A percentile compares a stretch with the other conserved stretches of the same genome.
Conservation (phyloP, 2,113 vertebrate species). For the Glaucidium brasilianum region DNA sequence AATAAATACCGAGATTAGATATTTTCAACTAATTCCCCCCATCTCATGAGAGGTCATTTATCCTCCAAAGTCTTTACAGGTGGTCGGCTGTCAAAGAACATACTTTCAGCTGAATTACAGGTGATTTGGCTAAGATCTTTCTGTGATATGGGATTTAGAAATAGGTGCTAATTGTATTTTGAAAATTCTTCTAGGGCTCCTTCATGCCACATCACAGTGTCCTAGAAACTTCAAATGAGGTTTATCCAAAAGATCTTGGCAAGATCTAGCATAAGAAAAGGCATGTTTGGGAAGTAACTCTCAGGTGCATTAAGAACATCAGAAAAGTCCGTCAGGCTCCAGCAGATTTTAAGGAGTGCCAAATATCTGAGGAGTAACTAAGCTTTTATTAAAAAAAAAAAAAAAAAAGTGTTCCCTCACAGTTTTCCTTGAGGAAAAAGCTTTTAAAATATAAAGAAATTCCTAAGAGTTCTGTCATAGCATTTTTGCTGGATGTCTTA, state of each 20-base stretch:
- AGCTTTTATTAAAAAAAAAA: neutral
- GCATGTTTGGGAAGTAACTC: conserved; percentile 42
- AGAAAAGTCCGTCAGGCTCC: conserved; percentile 19
- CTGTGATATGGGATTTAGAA: neutral
- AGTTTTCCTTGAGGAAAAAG: neutral
- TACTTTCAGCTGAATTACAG: conserved; percentile 12
- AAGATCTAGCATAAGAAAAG: conserved; percentile 21
- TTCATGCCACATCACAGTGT: neutral
- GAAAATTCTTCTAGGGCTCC: conserved; percentile 22
- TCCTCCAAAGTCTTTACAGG: conserved; percentile 10
- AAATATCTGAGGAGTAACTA: neutral
- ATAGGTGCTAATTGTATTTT: conserved; percentile 6
- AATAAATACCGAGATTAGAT: neutral
- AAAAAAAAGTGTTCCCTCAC: neutral
- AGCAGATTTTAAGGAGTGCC: conserved; percentile 38
- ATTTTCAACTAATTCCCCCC: neutral
- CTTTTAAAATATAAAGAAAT: neutral
- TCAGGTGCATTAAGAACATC: conserved; percentile 24
- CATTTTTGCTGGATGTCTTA: neutral
- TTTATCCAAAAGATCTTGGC: conserved; percentile 54
- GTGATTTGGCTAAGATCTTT: neutral
- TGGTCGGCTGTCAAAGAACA: conserved; percentile 18
- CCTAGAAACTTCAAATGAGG: conserved; percentile 48
- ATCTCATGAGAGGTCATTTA: neutral
- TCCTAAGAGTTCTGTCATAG: neutral